A percentile compares a stretch with the other conserved stretches of the same genome.
Conservation (phyloP, 2,113 vertebrate species). For the Cottus gobio region DNA sequence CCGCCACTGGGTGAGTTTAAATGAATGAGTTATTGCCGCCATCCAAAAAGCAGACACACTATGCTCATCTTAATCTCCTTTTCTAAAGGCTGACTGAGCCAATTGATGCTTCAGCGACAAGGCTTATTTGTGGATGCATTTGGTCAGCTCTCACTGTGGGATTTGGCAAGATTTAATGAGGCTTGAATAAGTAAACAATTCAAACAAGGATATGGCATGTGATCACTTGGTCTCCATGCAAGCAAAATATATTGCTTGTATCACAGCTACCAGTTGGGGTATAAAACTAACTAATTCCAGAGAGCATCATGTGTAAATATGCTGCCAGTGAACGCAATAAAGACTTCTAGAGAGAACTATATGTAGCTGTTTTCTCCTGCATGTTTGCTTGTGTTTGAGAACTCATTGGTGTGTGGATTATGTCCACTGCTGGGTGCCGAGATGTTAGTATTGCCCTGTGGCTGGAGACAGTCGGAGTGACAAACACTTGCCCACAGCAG, state of each 20-base stretch:
- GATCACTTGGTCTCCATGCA: neutral
- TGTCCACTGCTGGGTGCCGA: slow-evolving; percentile 6
- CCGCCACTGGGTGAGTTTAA: neutral
- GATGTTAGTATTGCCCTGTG: slow-evolving; percentile 13
- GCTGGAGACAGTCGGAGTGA: slow-evolving; percentile 36
- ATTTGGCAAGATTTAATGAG: neutral
- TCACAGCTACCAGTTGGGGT: neutral
- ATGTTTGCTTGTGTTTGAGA: slow-evolving; percentile 47
- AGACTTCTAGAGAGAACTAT: neutral
- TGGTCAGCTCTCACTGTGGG: neutral
- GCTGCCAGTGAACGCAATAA: slow-evolving; percentile 11
- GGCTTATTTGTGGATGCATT: neutral
- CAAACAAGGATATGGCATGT: neutral
- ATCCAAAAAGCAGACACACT: neutral
- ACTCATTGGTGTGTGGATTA: slow-evolving; percentile 14
- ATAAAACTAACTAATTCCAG: neutral
- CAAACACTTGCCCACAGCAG: slow-evolving; percentile 47
- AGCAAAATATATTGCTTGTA: neutral
- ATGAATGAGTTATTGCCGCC: slow-evolving; percentile 30
- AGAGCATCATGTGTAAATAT: slow-evolving; percentile 11
- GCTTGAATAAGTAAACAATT: neutral
- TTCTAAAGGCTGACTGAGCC: neutral
- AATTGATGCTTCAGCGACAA: neutral
- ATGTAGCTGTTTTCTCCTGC: slow-evolving; percentile 19
- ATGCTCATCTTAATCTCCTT: slow-evolving; percentile 25